These are phyloP conservation scores for Danionella cerebrum DNA, from an alignment of 2,113 vertebrate genomes.

Conservation along the genomic window DNA sequence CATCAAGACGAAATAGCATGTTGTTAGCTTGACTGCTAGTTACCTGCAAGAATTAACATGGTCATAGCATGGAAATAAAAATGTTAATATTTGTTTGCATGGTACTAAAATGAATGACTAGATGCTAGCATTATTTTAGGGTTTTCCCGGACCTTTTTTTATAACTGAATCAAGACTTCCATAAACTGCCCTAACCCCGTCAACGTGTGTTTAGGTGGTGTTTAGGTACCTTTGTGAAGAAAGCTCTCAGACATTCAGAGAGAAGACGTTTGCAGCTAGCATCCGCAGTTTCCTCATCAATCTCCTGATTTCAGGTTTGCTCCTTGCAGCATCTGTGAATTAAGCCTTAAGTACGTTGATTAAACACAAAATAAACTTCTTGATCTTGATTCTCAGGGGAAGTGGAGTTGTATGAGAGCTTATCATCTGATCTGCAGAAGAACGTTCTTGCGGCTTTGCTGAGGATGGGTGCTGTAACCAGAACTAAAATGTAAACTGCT, in stretches of 20 bases:
- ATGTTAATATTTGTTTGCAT: too few relatives aligned
- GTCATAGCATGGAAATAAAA: too few relatives aligned
- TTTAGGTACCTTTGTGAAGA: conserved; percentile 73
- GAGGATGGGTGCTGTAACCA: conserved; percentile 64
- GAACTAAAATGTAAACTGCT: conserved; percentile 69
- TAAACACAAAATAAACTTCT: background rate
- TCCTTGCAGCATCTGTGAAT: background rate
- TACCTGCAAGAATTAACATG: too few relatives aligned
- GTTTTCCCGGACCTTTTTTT: too few relatives aligned
- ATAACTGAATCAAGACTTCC: too few relatives aligned
- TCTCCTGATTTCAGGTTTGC: conserved; percentile 76
- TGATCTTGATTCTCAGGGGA: conserved; percentile 54
- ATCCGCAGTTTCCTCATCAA: conserved; percentile 65
- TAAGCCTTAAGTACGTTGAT: background rate
- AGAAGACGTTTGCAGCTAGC: conserved; percentile 71
- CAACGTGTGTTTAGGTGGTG: conserved; percentile 65
- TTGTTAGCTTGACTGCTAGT: too few relatives aligned
- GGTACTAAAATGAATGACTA: too few relatives aligned
- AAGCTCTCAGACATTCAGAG: conserved; percentile 58
- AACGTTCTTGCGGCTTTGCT: conserved; percentile 75
- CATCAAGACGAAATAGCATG: too few relatives aligned
- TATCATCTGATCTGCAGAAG: conserved; percentile 86
- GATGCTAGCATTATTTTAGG: too few relatives aligned
- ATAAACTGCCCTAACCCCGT: background rate
- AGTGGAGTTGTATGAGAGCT: conserved; percentile 71